These are phyloP conservation scores for Phylloscopus whistleri DNA, from an alignment of 2,113 vertebrate genomes.

Conservation along the genomic window DNA sequence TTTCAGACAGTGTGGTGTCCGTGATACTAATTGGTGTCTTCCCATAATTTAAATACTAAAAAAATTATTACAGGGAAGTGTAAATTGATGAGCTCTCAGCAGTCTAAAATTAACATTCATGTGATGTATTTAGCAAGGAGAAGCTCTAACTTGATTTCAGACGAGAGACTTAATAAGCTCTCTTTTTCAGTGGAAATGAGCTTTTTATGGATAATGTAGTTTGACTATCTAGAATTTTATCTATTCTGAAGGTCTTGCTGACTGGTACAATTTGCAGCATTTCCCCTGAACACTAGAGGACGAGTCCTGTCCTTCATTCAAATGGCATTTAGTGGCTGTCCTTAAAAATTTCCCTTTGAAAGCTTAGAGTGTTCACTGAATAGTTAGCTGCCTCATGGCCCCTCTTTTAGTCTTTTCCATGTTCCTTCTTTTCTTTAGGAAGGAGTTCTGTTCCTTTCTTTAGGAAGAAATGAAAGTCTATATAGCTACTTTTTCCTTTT, in stretches of 20 bases:
- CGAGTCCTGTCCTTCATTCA: not conserved
- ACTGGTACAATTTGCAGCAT: not conserved
- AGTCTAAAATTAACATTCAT: slow-evolving; percentile 57
- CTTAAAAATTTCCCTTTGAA: not conserved
- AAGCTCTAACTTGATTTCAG: not conserved
- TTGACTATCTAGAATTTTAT: not conserved
- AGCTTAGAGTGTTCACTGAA: not conserved
- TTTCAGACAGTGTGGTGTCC: slow-evolving; percentile 35
- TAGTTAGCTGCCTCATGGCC: not conserved
- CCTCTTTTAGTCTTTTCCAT: not conserved
- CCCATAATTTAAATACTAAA: slow-evolving; percentile 41
- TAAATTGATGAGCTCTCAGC: slow-evolving; percentile 25
- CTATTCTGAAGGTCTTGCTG: slow-evolving; percentile 11
- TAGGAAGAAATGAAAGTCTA: not conserved
- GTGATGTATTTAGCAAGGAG: slow-evolving; percentile 22
- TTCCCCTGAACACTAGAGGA: not conserved
- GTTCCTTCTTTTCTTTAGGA: not conserved
- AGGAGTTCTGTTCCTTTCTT: not conserved
- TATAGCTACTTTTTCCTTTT: not conserved
- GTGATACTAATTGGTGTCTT: slow-evolving; percentile 40
- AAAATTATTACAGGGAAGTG: slow-evolving; percentile 27
- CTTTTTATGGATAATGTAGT: not conserved
- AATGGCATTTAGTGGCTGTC: not conserved
- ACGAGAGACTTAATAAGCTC: not conserved
- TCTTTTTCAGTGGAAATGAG: not conserved